Conservation (phyloP, 2,888 invertebrate genomes). For the Mermis nigrescens region DNA sequence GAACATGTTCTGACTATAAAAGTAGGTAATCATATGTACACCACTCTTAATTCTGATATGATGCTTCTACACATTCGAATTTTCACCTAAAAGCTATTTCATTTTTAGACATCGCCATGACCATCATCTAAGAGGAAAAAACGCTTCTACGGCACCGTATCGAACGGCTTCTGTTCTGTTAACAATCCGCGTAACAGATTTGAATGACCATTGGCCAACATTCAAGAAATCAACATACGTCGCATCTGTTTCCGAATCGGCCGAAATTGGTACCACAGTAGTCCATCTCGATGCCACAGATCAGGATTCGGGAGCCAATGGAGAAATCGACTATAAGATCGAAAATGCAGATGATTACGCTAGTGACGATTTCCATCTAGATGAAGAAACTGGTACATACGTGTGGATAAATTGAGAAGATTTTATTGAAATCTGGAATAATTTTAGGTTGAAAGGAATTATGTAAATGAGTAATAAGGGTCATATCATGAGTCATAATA, state of each 20-base stretch:
- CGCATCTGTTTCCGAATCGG: conserved; percentile 66
- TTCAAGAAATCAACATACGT: conserved; percentile 81
- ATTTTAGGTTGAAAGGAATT: no score
- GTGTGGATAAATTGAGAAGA: no score
- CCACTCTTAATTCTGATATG: no score
- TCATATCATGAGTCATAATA: no score
- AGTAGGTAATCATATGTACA: conserved; percentile 34
- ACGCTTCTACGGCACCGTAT: no score
- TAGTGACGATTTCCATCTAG: conserved; percentile 38
- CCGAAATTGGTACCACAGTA: conserved; percentile 55
- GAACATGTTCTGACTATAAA: no score
- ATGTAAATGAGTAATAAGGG: no score
- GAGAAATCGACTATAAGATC: conserved; percentile 48
- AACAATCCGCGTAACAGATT: conserved; percentile 73
- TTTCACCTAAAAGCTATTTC: no score
- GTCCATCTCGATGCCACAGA: conserved; percentile 76
- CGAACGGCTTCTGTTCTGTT: conserved; percentile 71
- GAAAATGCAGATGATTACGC: conserved; percentile 37
- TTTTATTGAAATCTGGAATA: no score
- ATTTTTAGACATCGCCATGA: no score
- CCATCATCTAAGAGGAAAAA: no score
- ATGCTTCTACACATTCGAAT: no score
- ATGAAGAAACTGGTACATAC: not conserved
- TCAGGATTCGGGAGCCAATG: conserved; percentile 70
- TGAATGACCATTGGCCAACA: conserved; percentile 78